Evolutionary conservation across 2,888 invertebrate species (phyloP), one percentile per base, ranked within the genome.

Genomic region (Rhyacophila evoluta): DNA sequence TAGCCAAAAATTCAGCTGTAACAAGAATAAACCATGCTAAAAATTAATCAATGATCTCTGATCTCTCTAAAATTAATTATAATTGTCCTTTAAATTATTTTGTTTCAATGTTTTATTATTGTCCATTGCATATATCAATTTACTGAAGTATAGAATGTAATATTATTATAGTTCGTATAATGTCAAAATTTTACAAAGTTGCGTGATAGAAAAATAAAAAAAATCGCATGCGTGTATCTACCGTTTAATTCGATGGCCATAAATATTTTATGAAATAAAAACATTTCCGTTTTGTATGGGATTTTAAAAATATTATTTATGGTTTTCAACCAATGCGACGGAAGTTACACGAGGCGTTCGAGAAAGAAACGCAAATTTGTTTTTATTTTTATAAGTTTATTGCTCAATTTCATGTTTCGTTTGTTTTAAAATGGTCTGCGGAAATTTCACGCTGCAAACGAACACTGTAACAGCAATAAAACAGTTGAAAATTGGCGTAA

Each of bases 261-360:
- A 4, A 33, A 33, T 33, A 33, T n/a, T n/a, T 33, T 6, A 33
- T 25, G 68, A 2, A 68, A 68, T 12, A 5, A 8, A 5, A 5
- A 68, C 68, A 68, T 68, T 19, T 19, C 68, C 25, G 19, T 2
- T 68, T 10, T 68, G 11, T 25, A 68, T 15, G 68, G 19, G 4
- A 68, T 68, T 5, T 68, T 19, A 8, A 15, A 68, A 36, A n/a
- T 72, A 72, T 36, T 36, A 37, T 72, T 55, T 55, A 55, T 55
- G 19, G 12, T 55, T 55, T 55, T 25, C 25, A n/a, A 19, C 19
- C 55, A 55, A 19, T 19, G 25, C 19, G 15, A 6, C 55, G 8
- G 19, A 55, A 55, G 8, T 55, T 55, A 8, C 55, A 8, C 2
- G 0, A 33, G 8, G 10, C 25, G 10, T 55, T 55, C 25, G 2